Evolutionary conservation across 2,113 vertebrate genomes (phyloP), one percentile per base, ranked within the genome.

Genomic region (Ailurus styani): DNA sequence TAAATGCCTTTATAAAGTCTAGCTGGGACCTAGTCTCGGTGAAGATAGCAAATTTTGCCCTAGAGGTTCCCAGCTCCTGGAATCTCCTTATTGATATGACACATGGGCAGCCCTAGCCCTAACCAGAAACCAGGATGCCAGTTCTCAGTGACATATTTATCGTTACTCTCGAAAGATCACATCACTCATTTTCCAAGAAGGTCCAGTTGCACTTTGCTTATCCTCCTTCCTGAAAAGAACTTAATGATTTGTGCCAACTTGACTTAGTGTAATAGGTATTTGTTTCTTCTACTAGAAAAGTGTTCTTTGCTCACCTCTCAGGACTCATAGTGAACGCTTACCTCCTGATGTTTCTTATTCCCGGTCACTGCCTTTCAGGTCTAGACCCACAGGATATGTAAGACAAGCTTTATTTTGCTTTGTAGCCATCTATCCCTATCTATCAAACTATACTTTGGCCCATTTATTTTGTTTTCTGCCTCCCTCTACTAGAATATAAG

Each of bases 141-240:
- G 2, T 25, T 87, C 27, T 70, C 79, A 62, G 23, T 0, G 0
- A 55, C 20, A 2, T 34, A 7, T 50, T 64, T 47, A 17, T 29
- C 91, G 57, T 90, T 37, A 25, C 85, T 6, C 27, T 64, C 12
- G 72, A 66, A 29, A 10, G 17, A 82, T 89, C 37, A 34, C 6
- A 21, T 14, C 68, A 25, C 54, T 34, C 77, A 47, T 50, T 93
- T 94, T 91, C 77, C 64, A 81, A 82, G 77, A 82, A 96, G 87
- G 45, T 34, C 45, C 66, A 37, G 5, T 42, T 52, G 57, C 52
- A 34, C 47, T 57, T 57, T 45, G 64, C 42, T 81, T 52, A 34
- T 52, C 96, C 57, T 85, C 40, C 83, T 97, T 93, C 92, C 64
- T 66, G 57, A 86, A 77, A 88, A 77, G 72, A 64, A 85, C 12